phyloP scores from a whole-genome alignment of 2,113 vertebrate species.

The Hyperopisus bebe region DNA sequence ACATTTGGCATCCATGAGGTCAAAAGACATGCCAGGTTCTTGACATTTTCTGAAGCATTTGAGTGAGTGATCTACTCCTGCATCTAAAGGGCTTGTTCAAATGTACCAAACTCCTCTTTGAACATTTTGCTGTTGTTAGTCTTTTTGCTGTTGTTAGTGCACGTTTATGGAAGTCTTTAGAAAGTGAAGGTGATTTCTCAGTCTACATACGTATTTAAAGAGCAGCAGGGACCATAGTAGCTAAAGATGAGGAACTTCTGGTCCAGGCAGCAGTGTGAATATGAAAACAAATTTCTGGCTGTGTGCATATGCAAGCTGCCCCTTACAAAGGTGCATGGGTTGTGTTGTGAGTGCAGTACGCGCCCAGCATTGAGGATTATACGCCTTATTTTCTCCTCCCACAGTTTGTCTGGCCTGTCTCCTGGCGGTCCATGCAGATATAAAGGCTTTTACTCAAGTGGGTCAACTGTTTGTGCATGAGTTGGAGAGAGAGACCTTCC shows the following conservation, averaged over 20 bases:
- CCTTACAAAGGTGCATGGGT: not conserved
- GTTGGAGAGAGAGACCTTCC: constrained; percentile 59
- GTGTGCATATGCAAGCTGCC: not conserved
- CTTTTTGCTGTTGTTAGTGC: not conserved
- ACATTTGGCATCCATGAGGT: not conserved
- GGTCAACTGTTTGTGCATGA: constrained; percentile 63
- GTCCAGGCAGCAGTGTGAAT: not conserved
- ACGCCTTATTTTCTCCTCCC: not conserved
- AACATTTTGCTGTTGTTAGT: not conserved
- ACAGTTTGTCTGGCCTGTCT: constrained; percentile 47
- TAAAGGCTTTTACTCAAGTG: constrained; percentile 43
- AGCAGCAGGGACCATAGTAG: not conserved
- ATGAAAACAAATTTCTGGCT: not conserved
- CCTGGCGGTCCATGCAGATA: constrained; percentile 48
- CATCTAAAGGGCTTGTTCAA: not conserved
- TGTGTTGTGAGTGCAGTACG: not conserved
- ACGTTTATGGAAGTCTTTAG: not conserved
- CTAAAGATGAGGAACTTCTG: not conserved
- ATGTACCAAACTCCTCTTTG: not conserved
- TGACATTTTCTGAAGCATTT: not conserved
- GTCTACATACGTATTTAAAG: not conserved
- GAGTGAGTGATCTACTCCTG: not conserved
- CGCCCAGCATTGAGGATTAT: not conserved
- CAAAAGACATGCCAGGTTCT: not conserved
- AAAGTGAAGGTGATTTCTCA: not conserved